Conservation (phyloP, 2,797 vertebrate species). For the Diplodus puntazzo region DNA sequence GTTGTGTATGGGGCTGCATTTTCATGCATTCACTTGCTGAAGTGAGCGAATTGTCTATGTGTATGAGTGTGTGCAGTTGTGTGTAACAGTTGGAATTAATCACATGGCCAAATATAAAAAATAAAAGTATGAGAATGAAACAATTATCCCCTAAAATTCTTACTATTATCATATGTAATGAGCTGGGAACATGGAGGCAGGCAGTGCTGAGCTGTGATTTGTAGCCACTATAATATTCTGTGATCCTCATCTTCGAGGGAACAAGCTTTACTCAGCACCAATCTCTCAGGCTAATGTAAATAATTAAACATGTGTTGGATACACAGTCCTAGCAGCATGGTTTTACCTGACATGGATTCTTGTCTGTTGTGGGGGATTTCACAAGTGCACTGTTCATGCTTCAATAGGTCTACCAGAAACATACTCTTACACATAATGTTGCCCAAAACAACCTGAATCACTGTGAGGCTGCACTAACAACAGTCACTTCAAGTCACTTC, state of each 20-base stretch:
- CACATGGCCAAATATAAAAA: not conserved
- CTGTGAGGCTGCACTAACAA: no score
- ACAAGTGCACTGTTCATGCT: no score
- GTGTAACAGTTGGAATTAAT: not conserved
- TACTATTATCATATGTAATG: not conserved
- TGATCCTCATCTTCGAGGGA: not conserved
- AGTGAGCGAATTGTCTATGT: not conserved
- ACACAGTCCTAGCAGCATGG: not conserved
- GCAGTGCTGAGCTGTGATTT: not conserved
- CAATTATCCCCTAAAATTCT: not conserved
- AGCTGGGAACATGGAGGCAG: not conserved
- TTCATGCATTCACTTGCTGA: not conserved
- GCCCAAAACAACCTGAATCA: no score
- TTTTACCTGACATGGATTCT: conserved; percentile 19
- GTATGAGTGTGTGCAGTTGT: not conserved
- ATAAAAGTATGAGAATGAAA: not conserved
- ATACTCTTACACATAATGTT: no score
- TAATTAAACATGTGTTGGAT: conserved; percentile 70
- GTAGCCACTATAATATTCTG: not conserved
- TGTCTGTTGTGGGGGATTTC: not conserved
- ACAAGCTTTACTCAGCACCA: conserved; percentile 15
- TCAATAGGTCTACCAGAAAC: no score
- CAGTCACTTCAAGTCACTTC: no score
- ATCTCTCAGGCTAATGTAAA: conserved; percentile 49
- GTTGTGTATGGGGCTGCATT: no score